These are phyloP conservation scores for Steinernema scapterisci DNA, from an alignment of 2,888 invertebrate species.

Conservation along the genomic window DNA sequence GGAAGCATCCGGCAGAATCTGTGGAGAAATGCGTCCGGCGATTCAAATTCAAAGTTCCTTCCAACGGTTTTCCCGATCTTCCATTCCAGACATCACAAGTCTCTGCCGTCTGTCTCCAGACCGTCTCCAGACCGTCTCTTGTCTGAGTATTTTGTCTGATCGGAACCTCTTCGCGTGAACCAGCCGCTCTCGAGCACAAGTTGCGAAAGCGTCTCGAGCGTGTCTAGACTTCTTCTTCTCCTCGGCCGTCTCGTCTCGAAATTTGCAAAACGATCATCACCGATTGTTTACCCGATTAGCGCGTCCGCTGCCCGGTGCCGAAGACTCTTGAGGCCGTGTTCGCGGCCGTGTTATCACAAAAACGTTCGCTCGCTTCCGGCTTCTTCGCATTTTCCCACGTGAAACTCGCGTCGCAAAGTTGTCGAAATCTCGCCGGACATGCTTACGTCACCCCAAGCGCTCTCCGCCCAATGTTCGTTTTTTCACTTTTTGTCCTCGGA, in stretches of 20 bases:
- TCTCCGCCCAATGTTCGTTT: no score
- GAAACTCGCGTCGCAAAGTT: background rate
- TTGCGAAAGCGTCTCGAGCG: background rate
- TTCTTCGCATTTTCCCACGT: conserved; percentile 3
- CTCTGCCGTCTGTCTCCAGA: background rate
- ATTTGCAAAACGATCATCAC: background rate
- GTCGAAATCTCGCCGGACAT: conserved; percentile 17
- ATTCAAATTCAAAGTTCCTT: no score
- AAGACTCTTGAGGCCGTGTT: conserved; percentile 25
- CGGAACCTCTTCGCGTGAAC: no score
- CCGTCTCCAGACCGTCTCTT: background rate
- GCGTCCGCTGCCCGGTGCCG: background rate
- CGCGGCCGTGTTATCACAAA: conserved; percentile 25
- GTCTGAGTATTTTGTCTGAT: background rate
- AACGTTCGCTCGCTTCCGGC: conserved; percentile 20
- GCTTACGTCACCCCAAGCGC: background rate
- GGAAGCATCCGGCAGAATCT: no score
- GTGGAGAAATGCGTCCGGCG: no score
- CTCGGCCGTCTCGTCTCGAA: background rate
- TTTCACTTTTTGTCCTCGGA: background rate
- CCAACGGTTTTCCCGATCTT: no score
- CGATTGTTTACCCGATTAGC: conserved; percentile 4
- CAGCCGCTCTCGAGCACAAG: background rate
- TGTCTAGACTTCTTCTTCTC: background rate
- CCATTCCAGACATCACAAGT: background rate